Conservation (phyloP, 1,140 invertebrate species). For the Hyles vespertilio region DNA sequence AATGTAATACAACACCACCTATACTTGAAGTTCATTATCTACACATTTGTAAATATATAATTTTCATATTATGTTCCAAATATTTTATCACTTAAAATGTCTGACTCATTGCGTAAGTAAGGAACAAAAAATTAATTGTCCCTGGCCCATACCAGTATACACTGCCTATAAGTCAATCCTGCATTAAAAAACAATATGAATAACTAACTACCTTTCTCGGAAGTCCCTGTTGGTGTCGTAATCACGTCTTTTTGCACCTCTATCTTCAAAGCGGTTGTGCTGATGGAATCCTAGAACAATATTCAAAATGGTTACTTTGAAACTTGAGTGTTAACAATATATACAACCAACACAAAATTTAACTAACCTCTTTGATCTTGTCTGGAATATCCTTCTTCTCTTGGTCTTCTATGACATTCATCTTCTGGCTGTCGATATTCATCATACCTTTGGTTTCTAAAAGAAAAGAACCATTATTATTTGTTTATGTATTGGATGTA, state of each 20-base stretch:
- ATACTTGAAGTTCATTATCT: too few relatives aligned
- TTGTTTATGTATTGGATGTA: not conserved
- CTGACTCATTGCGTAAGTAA: too few relatives aligned
- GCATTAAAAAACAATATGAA: too few relatives aligned
- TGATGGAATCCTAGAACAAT: conserved; percentile 42
- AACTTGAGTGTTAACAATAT: not conserved
- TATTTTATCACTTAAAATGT: too few relatives aligned
- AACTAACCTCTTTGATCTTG: conserved; percentile 49
- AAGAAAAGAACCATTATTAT: conserved; percentile 1
- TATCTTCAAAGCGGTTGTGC: conserved; percentile 56
- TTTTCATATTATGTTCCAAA: too few relatives aligned
- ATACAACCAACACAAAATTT: not conserved
- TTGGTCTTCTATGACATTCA: conserved; percentile 38
- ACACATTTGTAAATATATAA: too few relatives aligned
- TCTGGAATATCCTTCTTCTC: conserved; percentile 43
- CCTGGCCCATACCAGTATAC: too few relatives aligned
- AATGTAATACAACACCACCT: too few relatives aligned
- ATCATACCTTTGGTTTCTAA: conserved; percentile 45
- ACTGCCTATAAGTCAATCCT: too few relatives aligned
- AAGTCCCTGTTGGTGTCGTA: conserved; percentile 45
- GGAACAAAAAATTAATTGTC: too few relatives aligned
- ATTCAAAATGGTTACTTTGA: not conserved
- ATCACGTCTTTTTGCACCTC: conserved; percentile 41
- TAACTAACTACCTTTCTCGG: conserved; percentile 37
- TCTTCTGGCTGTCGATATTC: conserved; percentile 39